phyloP scores from a whole-genome alignment of 2,113 vertebrate genomes.

The Martes martes region DNA sequence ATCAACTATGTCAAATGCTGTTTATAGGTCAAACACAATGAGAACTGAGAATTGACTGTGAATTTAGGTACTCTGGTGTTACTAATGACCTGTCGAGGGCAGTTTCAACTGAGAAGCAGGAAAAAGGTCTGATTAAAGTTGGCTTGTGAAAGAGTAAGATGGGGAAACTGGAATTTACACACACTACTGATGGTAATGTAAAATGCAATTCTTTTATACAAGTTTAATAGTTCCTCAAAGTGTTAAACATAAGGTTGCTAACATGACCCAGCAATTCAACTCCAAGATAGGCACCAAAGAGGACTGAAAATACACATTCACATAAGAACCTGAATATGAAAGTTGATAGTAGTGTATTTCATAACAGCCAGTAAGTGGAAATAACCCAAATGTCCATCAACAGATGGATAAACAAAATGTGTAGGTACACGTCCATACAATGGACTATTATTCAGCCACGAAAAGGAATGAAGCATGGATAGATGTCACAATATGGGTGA shows the following conservation, averaged over 20 bases:
- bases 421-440: neutral
- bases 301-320: neutral
- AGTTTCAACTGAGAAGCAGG: neutral
- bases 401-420: neutral
- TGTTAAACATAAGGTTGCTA: neutral
- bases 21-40: neutral
- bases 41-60: neutral
- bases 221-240: conserved; percentile 1
- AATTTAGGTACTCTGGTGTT: neutral
- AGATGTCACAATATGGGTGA: neutral
- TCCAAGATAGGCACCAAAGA: neutral
- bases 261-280: neutral
- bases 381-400: neutral
- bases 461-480: neutral
- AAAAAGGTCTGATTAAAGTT: neutral
- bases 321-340: neutral
- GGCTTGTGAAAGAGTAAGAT: neutral
- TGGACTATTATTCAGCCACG: neutral
- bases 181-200: neutral
- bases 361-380: neutral
- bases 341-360: neutral
- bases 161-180: neutral
- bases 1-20: neutral
- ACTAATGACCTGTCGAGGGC: neutral
- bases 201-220: conserved; percentile 23